A percentile compares a stretch with the other conserved stretches of the same genome.
These are phyloP conservation scores for Neomonachus schauinslandi DNA, from an alignment of 2,113 vertebrate species.

Conservation along the genomic window DNA sequence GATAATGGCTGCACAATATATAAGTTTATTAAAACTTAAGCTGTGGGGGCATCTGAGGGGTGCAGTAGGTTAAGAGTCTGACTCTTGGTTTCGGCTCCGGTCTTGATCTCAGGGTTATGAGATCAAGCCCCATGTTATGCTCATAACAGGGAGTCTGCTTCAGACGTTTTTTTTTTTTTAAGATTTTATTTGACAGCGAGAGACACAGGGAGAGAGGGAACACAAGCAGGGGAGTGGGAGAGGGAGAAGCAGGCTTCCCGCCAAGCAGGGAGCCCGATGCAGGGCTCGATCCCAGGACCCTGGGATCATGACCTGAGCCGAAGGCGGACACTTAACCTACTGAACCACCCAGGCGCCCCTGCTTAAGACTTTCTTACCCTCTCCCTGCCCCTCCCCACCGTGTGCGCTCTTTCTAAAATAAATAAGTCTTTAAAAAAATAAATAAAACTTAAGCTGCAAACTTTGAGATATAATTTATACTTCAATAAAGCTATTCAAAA, in stretches of 20 bases:
- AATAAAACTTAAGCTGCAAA: conserved; percentile 22
- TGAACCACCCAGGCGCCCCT: background rate
- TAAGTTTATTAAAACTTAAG: conserved; percentile 32
- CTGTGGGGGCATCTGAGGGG: background rate
- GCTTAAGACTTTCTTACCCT: background rate
- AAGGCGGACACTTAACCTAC: too few relatives aligned
- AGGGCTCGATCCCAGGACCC: too few relatives aligned
- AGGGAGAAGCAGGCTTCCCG: too few relatives aligned
- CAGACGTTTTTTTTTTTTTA: background rate
- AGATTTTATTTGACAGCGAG: too few relatives aligned
- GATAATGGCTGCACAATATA: background rate
- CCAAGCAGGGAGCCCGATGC: too few relatives aligned
- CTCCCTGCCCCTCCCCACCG: background rate
- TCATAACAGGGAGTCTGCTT: background rate
- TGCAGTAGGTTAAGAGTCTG: background rate
- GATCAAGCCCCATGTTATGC: background rate
- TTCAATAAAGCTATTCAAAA: conserved; percentile 18
- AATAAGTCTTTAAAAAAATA: background rate
- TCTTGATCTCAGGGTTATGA: background rate
- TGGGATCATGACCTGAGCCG: too few relatives aligned
- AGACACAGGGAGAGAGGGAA: too few relatives aligned
- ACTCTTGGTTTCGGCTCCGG: background rate
- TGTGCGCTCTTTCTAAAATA: background rate
- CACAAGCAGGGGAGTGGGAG: too few relatives aligned
- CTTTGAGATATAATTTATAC: conserved; percentile 34